Percentiles rank a stretch among this genome's conserved stretches.
Conservation (phyloP, 2,888 invertebrate genomes). For the Caenorhabditis sp. region DNA sequence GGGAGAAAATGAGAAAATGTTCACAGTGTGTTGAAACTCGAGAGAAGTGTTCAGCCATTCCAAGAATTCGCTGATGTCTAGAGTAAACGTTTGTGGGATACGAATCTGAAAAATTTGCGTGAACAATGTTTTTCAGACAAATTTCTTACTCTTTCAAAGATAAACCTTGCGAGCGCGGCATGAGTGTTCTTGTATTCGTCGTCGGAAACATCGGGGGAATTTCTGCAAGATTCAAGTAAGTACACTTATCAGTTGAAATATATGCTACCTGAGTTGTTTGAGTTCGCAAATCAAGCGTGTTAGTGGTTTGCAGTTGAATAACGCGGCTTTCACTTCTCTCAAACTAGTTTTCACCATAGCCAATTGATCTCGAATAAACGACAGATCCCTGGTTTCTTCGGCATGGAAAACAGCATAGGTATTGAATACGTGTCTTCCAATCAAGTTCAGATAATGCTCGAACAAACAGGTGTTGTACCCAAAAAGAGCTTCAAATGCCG, state of each 20-base stretch:
- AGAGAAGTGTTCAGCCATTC: neutral
- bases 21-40: neutral
- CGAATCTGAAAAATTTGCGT: slow-evolving; percentile 28
- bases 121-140: neutral
- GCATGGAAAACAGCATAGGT: slow-evolving; percentile 11
- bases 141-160: slow-evolving; percentile 34
- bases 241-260: neutral
- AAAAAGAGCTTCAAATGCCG: slow-evolving; percentile 1
- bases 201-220: too few relatives aligned
- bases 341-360: neutral
- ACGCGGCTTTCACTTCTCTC: neutral
- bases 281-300: slow-evolving; percentile 12
- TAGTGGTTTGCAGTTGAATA: slow-evolving; percentile 7
- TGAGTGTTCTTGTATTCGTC: neutral
- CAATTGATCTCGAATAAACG: neutral
- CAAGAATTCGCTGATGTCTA: neutral
- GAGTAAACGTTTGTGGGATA: slow-evolving; percentile 7
- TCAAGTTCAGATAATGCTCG: slow-evolving; percentile 1
- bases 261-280: neutral
- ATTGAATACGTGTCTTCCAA: slow-evolving; percentile 12
- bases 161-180: neutral
- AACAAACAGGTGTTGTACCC: neutral
- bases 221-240: neutral
- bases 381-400: neutral
- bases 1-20: neutral